Conservation (phyloP, 2,888 invertebrate genomes). For the Pantelozetes paolii region DNA sequence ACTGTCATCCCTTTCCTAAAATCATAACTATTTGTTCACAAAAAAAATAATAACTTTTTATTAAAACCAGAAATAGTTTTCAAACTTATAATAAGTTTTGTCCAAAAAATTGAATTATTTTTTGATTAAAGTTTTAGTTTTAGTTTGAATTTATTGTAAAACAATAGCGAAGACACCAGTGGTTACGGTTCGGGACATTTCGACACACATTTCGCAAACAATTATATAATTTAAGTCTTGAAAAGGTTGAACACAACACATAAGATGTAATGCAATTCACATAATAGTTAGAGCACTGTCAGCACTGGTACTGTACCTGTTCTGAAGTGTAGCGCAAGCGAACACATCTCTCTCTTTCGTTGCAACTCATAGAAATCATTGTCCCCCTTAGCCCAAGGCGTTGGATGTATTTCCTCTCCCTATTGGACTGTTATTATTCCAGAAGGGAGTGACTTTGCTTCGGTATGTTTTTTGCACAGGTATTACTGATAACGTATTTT, state of each 20-base stretch:
- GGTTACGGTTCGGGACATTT: slow-evolving; percentile 10
- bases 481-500: background rate
- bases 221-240: slow-evolving; percentile 1
- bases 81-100: no score
- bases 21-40: background rate
- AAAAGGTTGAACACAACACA: slow-evolving; percentile 11
- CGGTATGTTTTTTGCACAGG: background rate
- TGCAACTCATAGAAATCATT: slow-evolving; percentile 2
- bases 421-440: slow-evolving; percentile 29
- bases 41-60: background rate
- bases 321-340: slow-evolving; percentile 26
- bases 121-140: background rate
- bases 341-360: slow-evolving; percentile 23
- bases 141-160: background rate
- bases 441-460: slow-evolving; percentile 4
- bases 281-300: slow-evolving; percentile 1
- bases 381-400: slow-evolving; percentile 33
- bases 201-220: slow-evolving; percentile 9
- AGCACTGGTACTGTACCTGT: slow-evolving; percentile 24
- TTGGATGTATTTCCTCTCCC: slow-evolving; percentile 21
- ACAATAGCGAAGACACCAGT: background rate
- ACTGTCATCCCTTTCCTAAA: slow-evolving; percentile 5
- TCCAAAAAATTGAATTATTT: background rate
- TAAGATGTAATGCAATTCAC: background rate
- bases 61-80: background rate